Conservation (phyloP, 2,888 invertebrate species). For the Oscheius sp. region DNA sequence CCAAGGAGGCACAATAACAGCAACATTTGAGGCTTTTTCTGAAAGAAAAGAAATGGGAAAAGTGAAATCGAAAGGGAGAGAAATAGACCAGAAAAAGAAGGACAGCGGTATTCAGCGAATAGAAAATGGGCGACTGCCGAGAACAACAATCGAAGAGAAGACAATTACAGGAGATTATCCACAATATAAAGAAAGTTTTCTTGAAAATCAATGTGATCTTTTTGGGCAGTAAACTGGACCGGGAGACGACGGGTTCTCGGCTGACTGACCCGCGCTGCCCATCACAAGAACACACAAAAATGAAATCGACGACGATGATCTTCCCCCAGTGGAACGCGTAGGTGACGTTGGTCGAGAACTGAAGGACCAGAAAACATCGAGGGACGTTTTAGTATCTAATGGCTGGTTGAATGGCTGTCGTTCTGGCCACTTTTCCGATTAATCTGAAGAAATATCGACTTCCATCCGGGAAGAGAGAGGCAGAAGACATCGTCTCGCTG, state of each 20-base stretch:
- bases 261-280: slow-evolving; percentile 4
- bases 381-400: no score
- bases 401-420: no score
- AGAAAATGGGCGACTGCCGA: neutral
- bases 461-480: no score
- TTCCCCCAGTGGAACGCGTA: neutral
- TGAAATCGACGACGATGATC: neutral
- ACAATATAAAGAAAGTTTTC: neutral
- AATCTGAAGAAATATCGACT: no score
- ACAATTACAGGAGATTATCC: neutral
- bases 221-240: slow-evolving; percentile 22
- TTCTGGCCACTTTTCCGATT: no score
- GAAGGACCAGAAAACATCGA: no score
- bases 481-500: no score
- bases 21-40: neutral
- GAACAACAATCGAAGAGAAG: neutral
- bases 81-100: neutral
- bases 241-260: slow-evolving; percentile 23
- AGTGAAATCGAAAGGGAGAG: no score
- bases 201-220: slow-evolving; percentile 13
- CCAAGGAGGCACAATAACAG: slow-evolving; percentile 18
- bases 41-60: no score
- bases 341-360: neutral
- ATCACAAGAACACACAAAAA: neutral
- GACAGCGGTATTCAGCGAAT: slow-evolving; percentile 10